Evolutionary conservation across 2,888 invertebrate species (phyloP).

Genomic region (Leptinotarsa tumamoca): DNA sequence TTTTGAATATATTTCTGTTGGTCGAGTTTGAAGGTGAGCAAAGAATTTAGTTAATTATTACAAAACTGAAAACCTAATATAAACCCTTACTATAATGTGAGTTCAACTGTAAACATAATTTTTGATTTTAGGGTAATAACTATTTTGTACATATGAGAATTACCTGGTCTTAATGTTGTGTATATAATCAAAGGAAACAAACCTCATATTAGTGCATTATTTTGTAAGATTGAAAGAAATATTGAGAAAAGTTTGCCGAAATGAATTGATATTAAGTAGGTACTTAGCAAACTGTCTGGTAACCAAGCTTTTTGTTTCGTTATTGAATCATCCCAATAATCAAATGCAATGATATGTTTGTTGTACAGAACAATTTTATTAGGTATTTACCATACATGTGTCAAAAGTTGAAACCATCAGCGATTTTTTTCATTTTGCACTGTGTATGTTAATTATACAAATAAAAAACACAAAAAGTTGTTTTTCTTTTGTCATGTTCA

Average conservation of each 20-base stretch:
- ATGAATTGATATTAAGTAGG: slow-evolving; percentile 41
- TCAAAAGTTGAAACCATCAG: slow-evolving; percentile 36
- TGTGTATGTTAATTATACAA: slow-evolving; percentile 48
- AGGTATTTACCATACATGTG: slow-evolving; percentile 40
- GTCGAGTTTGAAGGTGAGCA: neutral
- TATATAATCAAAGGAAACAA: slow-evolving; percentile 45
- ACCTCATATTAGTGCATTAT: slow-evolving; percentile 46
- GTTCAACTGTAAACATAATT: slow-evolving; percentile 26
- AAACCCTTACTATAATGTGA: slow-evolving; percentile 24
- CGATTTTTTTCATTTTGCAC: slow-evolving; percentile 43
- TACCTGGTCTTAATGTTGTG: slow-evolving; percentile 46
- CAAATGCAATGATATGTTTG: slow-evolving; percentile 27
- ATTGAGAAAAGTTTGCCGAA: slow-evolving; percentile 32
- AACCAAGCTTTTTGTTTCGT: slow-evolving; percentile 36
- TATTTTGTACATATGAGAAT: slow-evolving; percentile 41
- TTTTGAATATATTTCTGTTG: neutral
- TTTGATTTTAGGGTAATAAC: slow-evolving; percentile 36
- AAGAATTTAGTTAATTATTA: slow-evolving; percentile 20
- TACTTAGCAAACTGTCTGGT: slow-evolving; percentile 35
- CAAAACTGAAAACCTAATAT: slow-evolving; percentile 20
- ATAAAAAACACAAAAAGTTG: slow-evolving; percentile 39
- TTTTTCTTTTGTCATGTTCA: slow-evolving; percentile 8
- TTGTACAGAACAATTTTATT: slow-evolving; percentile 31
- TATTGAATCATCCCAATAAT: slow-evolving; percentile 30
- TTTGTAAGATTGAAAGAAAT: slow-evolving; percentile 41